A percentile compares a stretch with the other conserved stretches of the same genome.
These are phyloP conservation scores for Oncorhynchus mykiss DNA, from an alignment of 2,113 vertebrate genomes.

Conservation along the genomic window DNA sequence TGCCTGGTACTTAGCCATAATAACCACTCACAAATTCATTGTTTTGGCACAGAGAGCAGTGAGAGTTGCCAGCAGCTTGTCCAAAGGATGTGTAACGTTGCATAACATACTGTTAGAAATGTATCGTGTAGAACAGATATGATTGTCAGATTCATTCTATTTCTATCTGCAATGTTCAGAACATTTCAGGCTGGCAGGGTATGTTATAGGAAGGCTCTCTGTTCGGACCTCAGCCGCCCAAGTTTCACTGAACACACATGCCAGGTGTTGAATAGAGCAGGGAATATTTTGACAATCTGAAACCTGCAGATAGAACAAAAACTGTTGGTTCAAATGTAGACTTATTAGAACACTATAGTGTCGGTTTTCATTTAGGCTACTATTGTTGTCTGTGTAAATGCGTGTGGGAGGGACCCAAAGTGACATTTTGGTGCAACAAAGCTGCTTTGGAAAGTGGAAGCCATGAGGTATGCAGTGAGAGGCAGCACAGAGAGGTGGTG, in stretches of 20 bases:
- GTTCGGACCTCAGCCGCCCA: no score
- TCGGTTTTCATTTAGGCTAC: constrained; percentile 51
- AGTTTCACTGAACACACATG: no score
- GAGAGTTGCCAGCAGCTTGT: not conserved
- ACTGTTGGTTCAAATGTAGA: not conserved
- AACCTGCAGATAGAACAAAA: not conserved
- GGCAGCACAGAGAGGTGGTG: not conserved
- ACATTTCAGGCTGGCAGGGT: no score
- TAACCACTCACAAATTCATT: no score
- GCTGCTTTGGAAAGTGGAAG: constrained; percentile 53
- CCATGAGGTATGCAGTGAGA: constrained; percentile 20
- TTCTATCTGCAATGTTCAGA: no score
- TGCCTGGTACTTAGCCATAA: no score
- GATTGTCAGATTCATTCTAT: no score
- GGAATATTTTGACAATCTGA: not conserved
- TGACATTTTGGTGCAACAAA: constrained; percentile 64
- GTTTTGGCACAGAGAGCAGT: not conserved
- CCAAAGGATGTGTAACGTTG: no score
- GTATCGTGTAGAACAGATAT: no score
- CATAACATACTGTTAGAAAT: no score
- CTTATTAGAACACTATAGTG: constrained; percentile 12
- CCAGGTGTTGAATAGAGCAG: not conserved
- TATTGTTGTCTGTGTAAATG: constrained; percentile 63
- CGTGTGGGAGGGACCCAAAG: constrained; percentile 52
- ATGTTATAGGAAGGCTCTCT: no score